Base-by-base conservation (phyloP, 2,888 invertebrate species). In the Nemotelus pantherinus region DNA sequence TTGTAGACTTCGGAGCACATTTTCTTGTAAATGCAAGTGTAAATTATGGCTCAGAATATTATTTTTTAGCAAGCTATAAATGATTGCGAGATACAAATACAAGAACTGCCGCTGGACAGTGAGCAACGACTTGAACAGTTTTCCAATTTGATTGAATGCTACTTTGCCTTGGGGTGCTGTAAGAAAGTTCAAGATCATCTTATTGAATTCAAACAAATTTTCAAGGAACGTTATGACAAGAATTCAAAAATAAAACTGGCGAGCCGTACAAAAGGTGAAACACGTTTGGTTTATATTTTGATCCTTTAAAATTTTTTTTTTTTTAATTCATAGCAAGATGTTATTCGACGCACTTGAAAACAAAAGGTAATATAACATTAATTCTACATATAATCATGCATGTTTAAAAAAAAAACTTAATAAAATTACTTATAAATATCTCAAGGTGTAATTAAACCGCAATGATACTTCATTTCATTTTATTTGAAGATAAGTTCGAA, bases 111-210 rank as follows among this genome's bases (percentile, higher is more conserved):
- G 44, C 3, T 9, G 25, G 53, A 2, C 53, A 39, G 44, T 39
- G 48, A 68, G 10, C 45, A 71, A 10, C 71, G 7, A 9, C 71
- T 71, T 10, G 71, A 43, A 43, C n/a, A 57, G 57, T 3, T 71
- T 57, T 6, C 45, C 6, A 57, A 44, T n/a, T 6, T 71, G 44
- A 71, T 57, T 57, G 45, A 71, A 57, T 57, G 57, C 41, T 71
- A 71, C 41, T 41, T 71, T 57, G 55, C 53, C 9, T 44, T 71
- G 44, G 71, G 71, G 9, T 44, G 43, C 45, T 1, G 25, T n/a
- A 71, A 71, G 41, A 71, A 71, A 57, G 44, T 43, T 43, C n/a
- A 71, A 71, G 71, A 71, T 39, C 57, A 71, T 71, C 58, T 71
- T n/a, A 44, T 50, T 3, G 45, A 50, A 5, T 57, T 71, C n/a